Evolutionary conservation across 2,797 vertebrate species (phyloP), one percentile per base, ranked within the genome.

Genomic region (Sarcoramphus papa): DNA sequence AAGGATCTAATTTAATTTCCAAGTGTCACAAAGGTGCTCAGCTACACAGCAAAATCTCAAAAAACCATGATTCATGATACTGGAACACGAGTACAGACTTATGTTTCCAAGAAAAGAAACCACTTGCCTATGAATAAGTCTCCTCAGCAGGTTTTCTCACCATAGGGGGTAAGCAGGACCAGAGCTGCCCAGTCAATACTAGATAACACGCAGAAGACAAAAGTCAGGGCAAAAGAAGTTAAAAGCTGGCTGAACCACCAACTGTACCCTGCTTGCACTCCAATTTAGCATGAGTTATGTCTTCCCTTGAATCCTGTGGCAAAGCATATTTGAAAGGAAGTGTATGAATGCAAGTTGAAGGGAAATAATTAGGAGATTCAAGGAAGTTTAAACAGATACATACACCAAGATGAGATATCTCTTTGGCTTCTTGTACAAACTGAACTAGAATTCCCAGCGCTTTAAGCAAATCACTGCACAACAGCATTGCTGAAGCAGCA

Each of bases 231-330:
- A 62, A 53, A 57, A 80, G 35, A 43, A 40, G 9, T 7, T 15
- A 59, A 92, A 84, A 62, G 19, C 25, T 40, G 33, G 14, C 5
- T 54, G 17, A 78, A 33, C 7, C 56, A 56, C 33, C 35, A 47
- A 2, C 22, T 27, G 7, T 5, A 22, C 24, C 50, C 45, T 1
- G 0, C 50, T 14, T 13, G 16, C 53, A 48, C 37, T 62, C n/a
- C 14, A 25, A 2, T 27, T 67, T 6, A 31, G 6, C 18, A 0
- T 0, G 4, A 83, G 2, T 28, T 68, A 24, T 1, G 3, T 47
- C 47, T 57, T 30, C 2, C 74, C 35, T 43, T 22, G 14, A 88
- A 56, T 25, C 15, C 24, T n/a, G 8, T 3, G 13, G 50, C 75
- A 93, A 83, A 83, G n/a, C 3, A 1, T 3, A 23, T 41, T 48